Base-by-base conservation (phyloP, 2,113 vertebrate genomes). In the Drymodes brunneopygia region DNA sequence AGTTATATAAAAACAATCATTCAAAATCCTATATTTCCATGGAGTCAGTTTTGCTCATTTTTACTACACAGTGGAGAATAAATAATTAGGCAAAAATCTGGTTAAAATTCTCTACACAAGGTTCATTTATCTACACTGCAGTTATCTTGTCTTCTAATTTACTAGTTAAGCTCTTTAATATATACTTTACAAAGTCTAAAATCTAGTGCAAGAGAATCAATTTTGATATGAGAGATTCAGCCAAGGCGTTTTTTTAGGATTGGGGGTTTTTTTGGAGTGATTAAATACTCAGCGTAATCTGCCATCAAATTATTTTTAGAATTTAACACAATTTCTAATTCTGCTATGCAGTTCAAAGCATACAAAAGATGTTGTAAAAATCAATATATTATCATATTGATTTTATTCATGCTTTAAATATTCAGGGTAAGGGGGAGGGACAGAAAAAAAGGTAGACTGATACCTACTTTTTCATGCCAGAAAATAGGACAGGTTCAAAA, bases 281-380 rank as follows among this genome's bases (percentile, higher is more conserved):
- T 92, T 92, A 96, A 94, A 88, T 90, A 94, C 72, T 90, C 86
- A 88, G 29, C 0, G 6, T 86, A 96, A 96, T 88, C 67, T 79
- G 69, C 60, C 93, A 94, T 94, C 93, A 94, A 95, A 93, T 92
- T 92, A 93, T 91, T 97, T 96, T 81, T 57, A 20, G 75, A 88
- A 36, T 88, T 95, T 48, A 93, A 80, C 38, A 51, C 0, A 6
- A 50, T 85, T 89, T 87, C 50, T 86, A 75, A 85, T 95, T 92
- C 47, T 62, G 19, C 60, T 54, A 12, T 33, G 57, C 35, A 72
- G 25, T 92, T 64, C 61, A 40, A 86, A 85, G 61, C 61, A 62
- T 16, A 42, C 18, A 67, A 47, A 95, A 86, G n/a, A 47, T 42
- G 77, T 70, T 65, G 54, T 21, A 44, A 23, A 67, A 97, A 92